Percentiles rank a stretch among this genome's conserved stretches.
Evolutionary conservation across 2,113 vertebrate genomes (phyloP).

Genomic region (Ciconia stormi): DNA sequence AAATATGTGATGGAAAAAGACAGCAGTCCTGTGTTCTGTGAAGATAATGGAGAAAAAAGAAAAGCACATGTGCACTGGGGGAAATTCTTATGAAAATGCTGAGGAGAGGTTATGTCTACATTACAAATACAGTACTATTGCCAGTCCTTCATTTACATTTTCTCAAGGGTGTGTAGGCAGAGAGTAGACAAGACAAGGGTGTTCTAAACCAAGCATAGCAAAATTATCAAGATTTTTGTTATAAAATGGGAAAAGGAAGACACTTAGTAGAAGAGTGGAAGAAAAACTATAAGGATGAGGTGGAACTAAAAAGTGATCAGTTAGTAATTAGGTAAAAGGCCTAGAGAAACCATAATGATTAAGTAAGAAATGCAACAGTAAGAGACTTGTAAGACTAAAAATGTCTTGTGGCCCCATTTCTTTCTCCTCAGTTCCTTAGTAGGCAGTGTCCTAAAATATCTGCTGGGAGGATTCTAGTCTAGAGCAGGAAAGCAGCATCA

Average conservation of each 20-base stretch:
- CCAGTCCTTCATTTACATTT: not conserved
- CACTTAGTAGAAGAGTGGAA: not conserved
- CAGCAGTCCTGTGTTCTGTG: not conserved
- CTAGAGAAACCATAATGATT: not conserved
- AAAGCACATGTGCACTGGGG: rapidly evolving
- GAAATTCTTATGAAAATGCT: not conserved
- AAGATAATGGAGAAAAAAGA: not conserved
- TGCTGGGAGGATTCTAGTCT: not conserved
- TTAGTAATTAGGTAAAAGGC: not conserved
- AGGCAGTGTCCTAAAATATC: not conserved
- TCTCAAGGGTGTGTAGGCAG: not conserved
- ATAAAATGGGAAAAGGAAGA: not conserved
- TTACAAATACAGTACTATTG: not conserved
- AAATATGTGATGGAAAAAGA: not conserved
- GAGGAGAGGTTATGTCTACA: not conserved
- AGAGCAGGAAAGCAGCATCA: not conserved
- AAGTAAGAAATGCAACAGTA: not conserved
- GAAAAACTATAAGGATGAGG: not conserved
- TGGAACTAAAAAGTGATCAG: not conserved
- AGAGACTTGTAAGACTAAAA: not conserved
- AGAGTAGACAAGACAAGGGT: not conserved
- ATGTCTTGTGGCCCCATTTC: not conserved
- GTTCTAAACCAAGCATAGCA: not conserved
- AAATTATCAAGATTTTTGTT: not conserved
- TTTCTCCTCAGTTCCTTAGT: not conserved